Conservation (phyloP, 2,797 vertebrate species). For the Crypturellus tataupa region DNA sequence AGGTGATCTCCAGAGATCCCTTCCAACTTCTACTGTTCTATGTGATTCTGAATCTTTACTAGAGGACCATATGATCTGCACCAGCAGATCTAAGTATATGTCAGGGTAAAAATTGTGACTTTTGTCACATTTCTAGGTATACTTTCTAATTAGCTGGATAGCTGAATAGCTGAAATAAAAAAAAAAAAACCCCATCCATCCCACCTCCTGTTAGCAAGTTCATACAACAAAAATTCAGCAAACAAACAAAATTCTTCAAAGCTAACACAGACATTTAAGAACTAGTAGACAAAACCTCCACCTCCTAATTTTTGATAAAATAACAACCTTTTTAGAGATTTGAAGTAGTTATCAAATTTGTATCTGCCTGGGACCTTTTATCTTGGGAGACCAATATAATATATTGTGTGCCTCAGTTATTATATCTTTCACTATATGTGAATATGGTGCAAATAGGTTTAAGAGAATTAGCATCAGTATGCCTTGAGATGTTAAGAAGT, state of each 20-base stretch:
- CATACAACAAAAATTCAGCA: neutral
- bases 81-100: neutral
- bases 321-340: neutral
- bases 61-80: constrained; percentile 13
- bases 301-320: neutral
- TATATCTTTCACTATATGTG: neutral
- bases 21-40: too few species aligned
- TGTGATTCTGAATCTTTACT: neutral
- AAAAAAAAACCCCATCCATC: rapidly evolving
- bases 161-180: neutral
- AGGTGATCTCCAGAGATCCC: too few species aligned
- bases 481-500: neutral
- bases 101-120: neutral
- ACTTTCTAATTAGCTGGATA: too few species aligned
- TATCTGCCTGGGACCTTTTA: neutral
- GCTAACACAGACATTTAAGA: neutral
- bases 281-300: neutral
- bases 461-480: neutral
- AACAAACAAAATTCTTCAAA: too few species aligned
- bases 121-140: neutral
- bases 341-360: neutral
- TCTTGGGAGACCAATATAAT: rapidly evolving
- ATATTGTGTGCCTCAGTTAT: neutral
- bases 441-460: neutral
- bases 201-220: neutral